phyloP scores from a whole-genome alignment of 2,797 vertebrate genomes.

The Chrosomus eos region DNA sequence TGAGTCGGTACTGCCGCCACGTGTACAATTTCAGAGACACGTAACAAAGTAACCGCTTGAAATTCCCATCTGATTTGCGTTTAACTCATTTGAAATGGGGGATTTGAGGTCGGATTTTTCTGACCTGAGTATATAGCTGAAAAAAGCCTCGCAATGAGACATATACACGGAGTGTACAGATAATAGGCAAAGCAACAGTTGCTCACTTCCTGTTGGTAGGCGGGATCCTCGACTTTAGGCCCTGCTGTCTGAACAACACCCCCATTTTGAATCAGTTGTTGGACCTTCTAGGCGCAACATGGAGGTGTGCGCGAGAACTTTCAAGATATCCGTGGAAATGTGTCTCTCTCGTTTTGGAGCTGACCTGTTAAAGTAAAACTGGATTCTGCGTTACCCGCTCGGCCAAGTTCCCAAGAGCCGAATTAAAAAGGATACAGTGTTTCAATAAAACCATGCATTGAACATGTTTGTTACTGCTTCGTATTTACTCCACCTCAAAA shows the following conservation, averaged over 20 bases:
- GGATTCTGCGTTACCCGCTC: neutral
- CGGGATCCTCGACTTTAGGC: conserved; percentile 53
- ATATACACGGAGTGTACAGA: conserved; percentile 11
- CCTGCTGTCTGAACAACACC: conserved; percentile 46
- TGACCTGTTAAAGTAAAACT: neutral
- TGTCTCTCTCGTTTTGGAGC: neutral
- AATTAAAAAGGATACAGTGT: conserved; percentile 13
- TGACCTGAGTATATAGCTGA: neutral
- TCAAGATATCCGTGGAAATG: neutral
- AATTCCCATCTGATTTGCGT: conserved; percentile 34
- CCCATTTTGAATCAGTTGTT: conserved; percentile 59
- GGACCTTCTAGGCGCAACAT: conserved; percentile 37
- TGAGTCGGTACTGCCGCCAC: conserved; percentile 55
- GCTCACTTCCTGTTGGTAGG: conserved; percentile 60
- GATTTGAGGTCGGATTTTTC: conserved; percentile 25
- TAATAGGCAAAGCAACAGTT: conserved; percentile 59
- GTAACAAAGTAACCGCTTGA: conserved; percentile 18
- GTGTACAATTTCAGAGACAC: conserved; percentile 56
- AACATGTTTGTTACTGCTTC: conserved; percentile 9
- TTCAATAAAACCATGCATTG: conserved; percentile 26
- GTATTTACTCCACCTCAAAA: conserved; percentile 19
- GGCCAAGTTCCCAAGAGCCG: neutral
- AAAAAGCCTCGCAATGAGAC: neutral
- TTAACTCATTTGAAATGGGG: conserved; percentile 19
- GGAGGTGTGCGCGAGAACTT: conserved; percentile 9